Percentiles rank a stretch among this genome's conserved stretches.
phyloP scores from a whole-genome alignment of 2,888 invertebrate species.

The Nomada hirtipes region DNA sequence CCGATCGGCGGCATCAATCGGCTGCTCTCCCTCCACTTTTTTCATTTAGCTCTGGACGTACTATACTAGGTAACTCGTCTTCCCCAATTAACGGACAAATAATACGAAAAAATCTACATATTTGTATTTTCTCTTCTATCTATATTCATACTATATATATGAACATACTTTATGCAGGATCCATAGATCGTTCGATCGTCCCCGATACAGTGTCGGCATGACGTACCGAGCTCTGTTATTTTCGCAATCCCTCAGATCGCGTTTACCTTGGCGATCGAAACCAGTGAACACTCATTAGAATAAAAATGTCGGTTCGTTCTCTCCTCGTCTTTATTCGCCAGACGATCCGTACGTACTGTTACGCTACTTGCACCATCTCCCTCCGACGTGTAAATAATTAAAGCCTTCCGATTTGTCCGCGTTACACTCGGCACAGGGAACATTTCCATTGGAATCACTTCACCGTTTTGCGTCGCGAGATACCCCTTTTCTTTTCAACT shows the following conservation, averaged over 20 bases:
- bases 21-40: no score
- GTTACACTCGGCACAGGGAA: no score
- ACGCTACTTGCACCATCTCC: conserved; percentile 65
- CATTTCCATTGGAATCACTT: not conserved
- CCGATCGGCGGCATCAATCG: no score
- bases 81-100: no score
- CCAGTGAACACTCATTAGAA: conserved; percentile 47
- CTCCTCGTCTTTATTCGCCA: conserved; percentile 11
- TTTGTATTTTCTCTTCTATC: no score
- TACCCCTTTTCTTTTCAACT: conserved; percentile 15
- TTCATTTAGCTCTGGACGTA: no score
- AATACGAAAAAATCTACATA: no score
- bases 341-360: conserved; percentile 68
- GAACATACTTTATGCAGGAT: not conserved
- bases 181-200: not conserved
- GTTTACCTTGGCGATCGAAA: conserved; percentile 61
- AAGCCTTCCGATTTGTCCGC: conserved; percentile 8
- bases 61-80: no score
- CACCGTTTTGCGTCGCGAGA: conserved; percentile 28
- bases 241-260: conserved; percentile 49
- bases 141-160: no score
- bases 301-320: conserved; percentile 56
- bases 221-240: conserved; percentile 64
- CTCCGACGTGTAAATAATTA: conserved; percentile 45
- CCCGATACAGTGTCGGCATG: conserved; percentile 28